Evolutionary conservation across 2,113 vertebrate species (phyloP).

Genomic region (Notothenia rossii): DNA sequence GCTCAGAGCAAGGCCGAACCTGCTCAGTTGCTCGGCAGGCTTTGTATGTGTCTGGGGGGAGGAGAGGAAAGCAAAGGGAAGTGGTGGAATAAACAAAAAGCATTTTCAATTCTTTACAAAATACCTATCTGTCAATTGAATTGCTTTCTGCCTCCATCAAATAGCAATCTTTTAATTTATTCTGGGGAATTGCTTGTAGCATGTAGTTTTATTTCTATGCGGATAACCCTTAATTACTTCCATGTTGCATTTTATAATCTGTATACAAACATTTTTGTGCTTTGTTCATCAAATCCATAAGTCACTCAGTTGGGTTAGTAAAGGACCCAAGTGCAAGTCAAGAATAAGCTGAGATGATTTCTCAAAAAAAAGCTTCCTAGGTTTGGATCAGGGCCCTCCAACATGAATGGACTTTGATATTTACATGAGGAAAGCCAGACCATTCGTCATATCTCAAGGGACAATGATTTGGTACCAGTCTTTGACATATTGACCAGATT

Average conservation of each 20-base stretch:
- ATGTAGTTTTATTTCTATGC: conserved; percentile 39
- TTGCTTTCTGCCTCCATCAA: not conserved
- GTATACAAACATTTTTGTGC: conserved; percentile 66
- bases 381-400: conserved; percentile 8
- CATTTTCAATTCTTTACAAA: conserved; percentile 39
- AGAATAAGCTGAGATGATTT: conserved; percentile 39
- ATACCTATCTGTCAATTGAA: conserved; percentile 19
- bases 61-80: conserved; percentile 29
- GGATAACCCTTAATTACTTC: conserved; percentile 37
- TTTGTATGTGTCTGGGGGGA: conserved; percentile 39
- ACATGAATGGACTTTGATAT: conserved; percentile 55
- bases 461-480: conserved; percentile 45
- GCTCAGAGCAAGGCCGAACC: conserved; percentile 65
- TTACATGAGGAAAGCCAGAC: conserved; percentile 58
- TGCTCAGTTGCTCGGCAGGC: conserved; percentile 58
- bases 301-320: conserved; percentile 51
- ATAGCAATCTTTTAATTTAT: conserved; percentile 19
- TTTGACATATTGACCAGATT: conserved; percentile 49
- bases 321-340: conserved; percentile 25
- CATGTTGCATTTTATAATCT: conserved; percentile 46
- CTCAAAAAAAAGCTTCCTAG: not conserved
- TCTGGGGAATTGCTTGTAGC: conserved; percentile 5
- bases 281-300: conserved; percentile 72
- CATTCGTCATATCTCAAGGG: conserved; percentile 41
- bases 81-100: conserved; percentile 28